These are phyloP conservation scores for Laticauda laticaudata DNA, from an alignment of 2,113 vertebrate species.

Conservation along the genomic window DNA sequence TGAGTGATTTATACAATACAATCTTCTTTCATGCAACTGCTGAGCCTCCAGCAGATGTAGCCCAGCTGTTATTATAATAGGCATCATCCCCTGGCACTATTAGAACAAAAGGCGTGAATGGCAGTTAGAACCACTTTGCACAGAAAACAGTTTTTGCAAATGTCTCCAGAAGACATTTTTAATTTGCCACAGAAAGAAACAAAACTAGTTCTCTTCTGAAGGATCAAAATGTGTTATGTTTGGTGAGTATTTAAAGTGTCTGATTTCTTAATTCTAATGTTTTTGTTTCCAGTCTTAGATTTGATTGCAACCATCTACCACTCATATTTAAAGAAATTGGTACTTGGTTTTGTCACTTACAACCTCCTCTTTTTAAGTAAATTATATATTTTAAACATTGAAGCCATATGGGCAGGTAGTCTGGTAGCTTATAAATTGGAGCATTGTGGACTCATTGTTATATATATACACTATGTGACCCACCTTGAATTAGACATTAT, in stretches of 20 bases:
- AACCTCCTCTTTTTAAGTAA: background rate
- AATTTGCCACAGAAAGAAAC: background rate
- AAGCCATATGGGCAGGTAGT: background rate
- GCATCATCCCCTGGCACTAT: background rate
- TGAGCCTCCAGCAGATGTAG: background rate
- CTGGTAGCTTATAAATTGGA: background rate
- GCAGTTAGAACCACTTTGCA: background rate
- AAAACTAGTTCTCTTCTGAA: background rate
- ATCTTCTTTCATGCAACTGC: rapidly evolving
- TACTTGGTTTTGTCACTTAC: background rate
- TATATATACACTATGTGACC: background rate
- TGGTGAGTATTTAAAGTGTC: rapidly evolving
- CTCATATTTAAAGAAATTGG: background rate
- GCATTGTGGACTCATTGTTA: background rate
- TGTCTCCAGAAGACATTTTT: conserved; percentile 15
- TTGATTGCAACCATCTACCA: background rate
- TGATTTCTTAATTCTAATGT: background rate
- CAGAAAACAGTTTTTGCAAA: background rate
- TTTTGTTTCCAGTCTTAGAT: background rate
- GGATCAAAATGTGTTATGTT: background rate
- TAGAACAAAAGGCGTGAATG: background rate
- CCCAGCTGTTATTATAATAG: background rate
- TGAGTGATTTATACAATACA: background rate
- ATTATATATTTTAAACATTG: background rate
- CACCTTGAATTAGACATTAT: background rate